Conservation (phyloP, 2,113 vertebrate genomes). For the Mesitornis unicolor region DNA sequence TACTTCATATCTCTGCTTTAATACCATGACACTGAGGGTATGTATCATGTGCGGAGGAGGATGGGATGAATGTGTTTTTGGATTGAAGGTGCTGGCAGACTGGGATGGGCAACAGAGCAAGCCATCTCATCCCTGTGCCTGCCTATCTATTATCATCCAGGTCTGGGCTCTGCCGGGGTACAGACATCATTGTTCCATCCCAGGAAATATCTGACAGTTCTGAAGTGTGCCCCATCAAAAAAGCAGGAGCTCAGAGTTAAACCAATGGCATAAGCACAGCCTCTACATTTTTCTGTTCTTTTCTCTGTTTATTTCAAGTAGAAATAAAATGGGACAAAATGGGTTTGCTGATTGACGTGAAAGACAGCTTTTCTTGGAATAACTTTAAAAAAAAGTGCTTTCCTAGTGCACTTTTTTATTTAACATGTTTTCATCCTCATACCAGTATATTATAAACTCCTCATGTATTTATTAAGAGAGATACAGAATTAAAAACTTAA, state of each 20-base stretch:
- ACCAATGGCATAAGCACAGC: fast-evolving
- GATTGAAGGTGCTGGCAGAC: not conserved
- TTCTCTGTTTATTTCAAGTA: not conserved
- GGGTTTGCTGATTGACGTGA: not conserved
- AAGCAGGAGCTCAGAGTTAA: not conserved
- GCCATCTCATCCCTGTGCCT: not conserved
- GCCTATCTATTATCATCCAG: not conserved
- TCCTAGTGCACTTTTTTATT: not conserved
- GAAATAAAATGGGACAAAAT: not conserved
- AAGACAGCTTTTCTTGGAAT: not conserved
- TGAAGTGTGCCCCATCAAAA: not conserved
- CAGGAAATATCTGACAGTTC: not conserved
- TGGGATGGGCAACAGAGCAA: not conserved
- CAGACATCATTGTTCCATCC: not conserved
- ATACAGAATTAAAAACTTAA: not conserved
- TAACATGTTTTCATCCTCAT: not conserved
- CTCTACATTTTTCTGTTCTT: not conserved
- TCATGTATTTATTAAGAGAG: not conserved
- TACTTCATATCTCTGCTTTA: not conserved
- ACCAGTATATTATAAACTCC: not conserved
- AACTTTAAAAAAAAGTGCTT: not conserved
- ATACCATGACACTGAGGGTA: not conserved
- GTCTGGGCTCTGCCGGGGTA: not conserved
- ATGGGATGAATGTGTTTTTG: not conserved
- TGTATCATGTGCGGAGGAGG: not conserved